phyloP scores from a whole-genome alignment of 2,797 vertebrate species.

The Petrocephalus sullivani region DNA sequence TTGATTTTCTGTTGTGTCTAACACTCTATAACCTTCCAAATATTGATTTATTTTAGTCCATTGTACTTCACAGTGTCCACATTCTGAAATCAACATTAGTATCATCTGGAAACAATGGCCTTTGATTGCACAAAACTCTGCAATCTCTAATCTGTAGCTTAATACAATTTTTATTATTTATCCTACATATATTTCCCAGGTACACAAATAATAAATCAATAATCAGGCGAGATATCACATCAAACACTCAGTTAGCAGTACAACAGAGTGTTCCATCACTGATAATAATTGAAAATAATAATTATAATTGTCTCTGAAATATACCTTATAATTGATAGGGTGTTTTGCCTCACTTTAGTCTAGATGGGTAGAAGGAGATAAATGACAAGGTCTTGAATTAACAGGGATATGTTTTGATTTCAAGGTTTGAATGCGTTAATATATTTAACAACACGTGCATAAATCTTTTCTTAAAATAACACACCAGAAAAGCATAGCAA shows the following conservation, averaged over 20 bases:
- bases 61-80: not conserved
- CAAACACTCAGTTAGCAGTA: not conserved
- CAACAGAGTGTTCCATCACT: not conserved
- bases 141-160: not conserved
- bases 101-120: not conserved
- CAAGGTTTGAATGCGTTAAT: not conserved
- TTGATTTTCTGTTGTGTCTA: not conserved
- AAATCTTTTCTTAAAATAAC: not conserved
- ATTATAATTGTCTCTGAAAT: slow-evolving; percentile 1
- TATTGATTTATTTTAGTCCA: not conserved
- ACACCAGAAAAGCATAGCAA: not conserved
- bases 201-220: not conserved
- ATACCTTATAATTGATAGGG: not conserved
- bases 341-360: not conserved
- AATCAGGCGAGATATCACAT: not conserved
- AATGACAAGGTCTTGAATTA: not conserved
- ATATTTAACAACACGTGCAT: not conserved
- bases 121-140: not conserved
- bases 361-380: not conserved
- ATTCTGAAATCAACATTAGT: not conserved
- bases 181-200: not conserved
- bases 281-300: not conserved
- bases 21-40: not conserved
- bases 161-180: not conserved
- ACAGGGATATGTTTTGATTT: not conserved